phyloP scores from a whole-genome alignment of 2,113 vertebrate genomes.

The Megaceryle maxima region DNA sequence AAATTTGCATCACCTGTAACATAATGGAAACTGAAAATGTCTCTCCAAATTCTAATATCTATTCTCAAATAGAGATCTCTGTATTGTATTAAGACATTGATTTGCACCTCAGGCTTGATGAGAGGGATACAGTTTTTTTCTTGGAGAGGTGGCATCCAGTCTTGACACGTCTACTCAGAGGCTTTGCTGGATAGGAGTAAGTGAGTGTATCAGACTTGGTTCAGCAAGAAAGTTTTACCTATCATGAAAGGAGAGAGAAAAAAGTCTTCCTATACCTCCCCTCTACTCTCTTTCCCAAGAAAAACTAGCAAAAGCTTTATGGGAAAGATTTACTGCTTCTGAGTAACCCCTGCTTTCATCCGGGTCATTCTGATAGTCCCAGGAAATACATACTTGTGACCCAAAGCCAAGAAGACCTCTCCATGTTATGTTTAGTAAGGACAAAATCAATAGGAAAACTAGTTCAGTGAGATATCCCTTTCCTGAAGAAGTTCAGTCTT shows the following conservation, averaged over 20 bases:
- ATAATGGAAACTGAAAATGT: neutral
- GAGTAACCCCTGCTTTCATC: neutral
- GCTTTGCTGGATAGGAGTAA: neutral
- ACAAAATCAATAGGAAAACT: neutral
- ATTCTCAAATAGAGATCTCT: neutral
- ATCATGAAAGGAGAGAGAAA: neutral
- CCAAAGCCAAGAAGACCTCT: neutral
- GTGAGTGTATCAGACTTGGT: neutral
- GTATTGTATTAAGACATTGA: neutral
- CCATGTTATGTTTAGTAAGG: neutral
- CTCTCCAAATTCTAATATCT: neutral
- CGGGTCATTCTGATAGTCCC: neutral
- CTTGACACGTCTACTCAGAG: neutral
- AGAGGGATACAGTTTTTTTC: neutral
- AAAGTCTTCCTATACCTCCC: neutral
- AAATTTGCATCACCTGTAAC: neutral
- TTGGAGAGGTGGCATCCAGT: neutral
- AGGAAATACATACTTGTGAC: neutral
- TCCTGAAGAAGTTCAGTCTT: neutral
- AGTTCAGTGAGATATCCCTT: neutral
- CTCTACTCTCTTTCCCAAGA: neutral
- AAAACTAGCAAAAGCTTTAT: neutral
- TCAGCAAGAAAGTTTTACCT: neutral
- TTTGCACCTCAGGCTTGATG: neutral
- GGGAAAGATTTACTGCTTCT: neutral